Base-by-base conservation (phyloP, 2,888 invertebrate species). In the Lasioglossum figueresi region DNA sequence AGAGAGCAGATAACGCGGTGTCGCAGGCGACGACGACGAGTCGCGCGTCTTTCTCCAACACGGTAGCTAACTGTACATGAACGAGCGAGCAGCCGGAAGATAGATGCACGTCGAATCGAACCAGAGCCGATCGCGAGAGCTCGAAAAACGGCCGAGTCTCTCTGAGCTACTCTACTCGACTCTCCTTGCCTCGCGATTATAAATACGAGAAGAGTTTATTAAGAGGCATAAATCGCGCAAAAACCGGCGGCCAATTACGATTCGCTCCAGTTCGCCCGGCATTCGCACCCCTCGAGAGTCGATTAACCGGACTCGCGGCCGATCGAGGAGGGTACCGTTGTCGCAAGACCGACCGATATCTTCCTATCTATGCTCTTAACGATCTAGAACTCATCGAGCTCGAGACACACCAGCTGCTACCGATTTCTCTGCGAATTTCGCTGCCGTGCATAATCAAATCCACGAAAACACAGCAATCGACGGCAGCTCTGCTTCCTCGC, bases 221-320 rank as follows among this genome's bases (percentile, higher is more conserved):
- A 82, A 72, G 66, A 72, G 77, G 75, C 77, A 78, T 80, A 75
- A 85, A 85, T 87, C 45, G 45, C 40, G 82, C 77, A 80, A 80
- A 82, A 85, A 85, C 52, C 85, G 52, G 23, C 82, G 63, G 43
- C 66, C 76, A 78, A 88, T 86, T 82, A 76, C 84, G 89, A 88
- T 72, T 74, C 89, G 89, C 89, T 89, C 89, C 80, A 89, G 84
- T 89, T 89, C 89, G 52, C 79, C 23, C 66, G 43, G 78, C 79
- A 78, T 84, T 87, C 68, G 56, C 80, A 80, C 70, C 89, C 80
- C 76, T 45, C 74, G 34, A 70, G 76, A 52, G 52, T 45, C 73
- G 76, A 82, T 86, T 82, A 77, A 79, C 76, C 66, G 63, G 52
- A 68, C 76, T 76, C 37, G 68, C 23, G 23, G 72, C 10, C 37